Evolutionary conservation across 2,797 vertebrate species (phyloP), one percentile per base, ranked within the genome.

Genomic region (Periophthalmus magnuspinnatus): DNA sequence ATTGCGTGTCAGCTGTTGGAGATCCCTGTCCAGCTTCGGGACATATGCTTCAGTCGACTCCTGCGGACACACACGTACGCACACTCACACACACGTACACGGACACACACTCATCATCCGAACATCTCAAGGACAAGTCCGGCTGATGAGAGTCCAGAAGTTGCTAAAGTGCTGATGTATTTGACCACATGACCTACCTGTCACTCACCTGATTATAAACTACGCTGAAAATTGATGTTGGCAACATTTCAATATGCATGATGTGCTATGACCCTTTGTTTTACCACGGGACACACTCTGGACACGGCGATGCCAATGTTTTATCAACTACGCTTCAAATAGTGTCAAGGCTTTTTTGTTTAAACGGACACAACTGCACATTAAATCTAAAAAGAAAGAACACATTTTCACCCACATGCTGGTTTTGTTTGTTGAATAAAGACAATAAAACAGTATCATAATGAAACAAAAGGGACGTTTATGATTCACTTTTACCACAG

Each of bases 1-100:
- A 56, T 36, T 72, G 45, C 71, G 63, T 66, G 64, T 78, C 86
- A 87, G 78, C 86, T 86, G 84, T 68, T 83, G 36, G 0, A 74
- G 70, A 77, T 80, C 81, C 71, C 81, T 61, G 76, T 83, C 70
- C 16, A 59, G 66, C 72, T 81, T 45, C 56, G 61, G 67, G 71
- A 84, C 87, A 90, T 91, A 90, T 90, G 90, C 81, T 87, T 78
- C 80, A 75, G 41, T 60, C 70, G 83, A 74, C 82, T 84, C 88
- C 88, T 54, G 86, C 70, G n/a, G n/a, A 76, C 66, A 79, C 65
- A 77, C 70, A 75, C 67, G 78, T 21, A 77, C 72, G 62, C 66
- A 74, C 60, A 57, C 24, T 6, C 70, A 76, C 16, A 13, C 55
- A 70, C 54, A 77, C 65, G 78, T 70, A 72, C 67, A 76, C 22